Evolutionary conservation across 2,888 invertebrate species (phyloP), one percentile per base, ranked within the genome.

Genomic region (Petrolisthes cinctipes): DNA sequence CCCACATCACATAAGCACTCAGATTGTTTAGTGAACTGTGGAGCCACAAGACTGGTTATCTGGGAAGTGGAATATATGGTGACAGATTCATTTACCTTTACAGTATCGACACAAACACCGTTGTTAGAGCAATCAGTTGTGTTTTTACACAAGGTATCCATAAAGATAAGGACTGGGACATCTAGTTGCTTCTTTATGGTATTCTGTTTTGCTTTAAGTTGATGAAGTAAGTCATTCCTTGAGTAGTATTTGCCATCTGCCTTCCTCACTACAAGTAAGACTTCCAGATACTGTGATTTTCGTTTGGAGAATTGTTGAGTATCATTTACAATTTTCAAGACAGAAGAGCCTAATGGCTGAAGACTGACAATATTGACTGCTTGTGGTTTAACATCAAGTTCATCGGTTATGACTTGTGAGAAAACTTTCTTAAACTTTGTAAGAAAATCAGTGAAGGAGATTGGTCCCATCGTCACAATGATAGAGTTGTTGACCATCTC

Each of bases 351-450:
- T 37, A 92, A 91, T 37, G 92, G 92, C 92, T 98, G 98, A 14
- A 98, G 95, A 92, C 98, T 97, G 83, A 99, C 95, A 81, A 99
- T 95, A 20, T 97, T 93, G 17, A 99, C 95, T 92, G 98, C 97
- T 91, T 95, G 95, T 6, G 95, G 94, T 85, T 95, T 94, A 86
- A 96, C 96, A 89, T 95, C 95, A 93, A 98, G 94, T 14, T 96
- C 95, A 91, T 95, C 95, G 81, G 96, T 95, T 53, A 98, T 95
- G 0, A 96, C 96, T 85, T 96, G 94, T 23, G 97, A 93, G 92
- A 98, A 97, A 5, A 95, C 95, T 92, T 96, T 96, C n/a, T 96
- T 94, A 93, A 97, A 96, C 91, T 96, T 96, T 17, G 97, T 93
- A 87, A 99, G 95, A 92, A 99, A 99, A 90, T 97, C 95, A 87